phyloP scores from a whole-genome alignment of 2,797 vertebrate genomes.

The Anas flavirostris region DNA sequence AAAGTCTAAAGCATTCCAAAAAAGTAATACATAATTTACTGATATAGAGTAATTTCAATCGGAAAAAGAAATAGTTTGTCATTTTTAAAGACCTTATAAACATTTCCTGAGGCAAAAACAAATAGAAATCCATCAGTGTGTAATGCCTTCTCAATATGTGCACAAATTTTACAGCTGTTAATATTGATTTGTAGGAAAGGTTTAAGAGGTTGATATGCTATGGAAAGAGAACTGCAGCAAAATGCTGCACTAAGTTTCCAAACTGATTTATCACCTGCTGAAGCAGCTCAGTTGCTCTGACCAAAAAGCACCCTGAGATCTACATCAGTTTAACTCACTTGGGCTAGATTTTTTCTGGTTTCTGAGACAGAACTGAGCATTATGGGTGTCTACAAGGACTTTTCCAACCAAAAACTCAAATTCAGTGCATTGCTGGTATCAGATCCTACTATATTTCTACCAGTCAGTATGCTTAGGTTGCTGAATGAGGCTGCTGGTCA shows the following conservation, averaged over 20 bases:
- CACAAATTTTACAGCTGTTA: constrained; percentile 68
- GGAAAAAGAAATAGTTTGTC: constrained; percentile 58
- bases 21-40: constrained; percentile 58
- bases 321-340: neutral
- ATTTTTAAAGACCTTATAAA: constrained; percentile 66
- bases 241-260: neutral
- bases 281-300: neutral
- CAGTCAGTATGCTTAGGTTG: neutral
- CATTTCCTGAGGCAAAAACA: constrained; percentile 69
- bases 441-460: neutral
- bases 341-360: neutral
- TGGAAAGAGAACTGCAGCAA: constrained; percentile 32
- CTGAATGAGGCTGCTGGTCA: neutral
- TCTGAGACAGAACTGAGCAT: neutral
- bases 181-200: constrained; percentile 71
- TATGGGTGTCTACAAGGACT: neutral
- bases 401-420: neutral
- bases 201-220: constrained; percentile 53
- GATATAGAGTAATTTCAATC: constrained; percentile 51
- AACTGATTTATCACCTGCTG: constrained; percentile 22
- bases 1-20: constrained; percentile 31
- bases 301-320: constrained; percentile 17
- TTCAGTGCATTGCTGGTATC: neutral
- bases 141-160: constrained; percentile 64
- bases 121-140: constrained; percentile 70